Evolutionary conservation across 2,797 vertebrate species (phyloP), one percentile per base, ranked within the genome.

Genomic region (Melanotaenia parkinsoni): DNA sequence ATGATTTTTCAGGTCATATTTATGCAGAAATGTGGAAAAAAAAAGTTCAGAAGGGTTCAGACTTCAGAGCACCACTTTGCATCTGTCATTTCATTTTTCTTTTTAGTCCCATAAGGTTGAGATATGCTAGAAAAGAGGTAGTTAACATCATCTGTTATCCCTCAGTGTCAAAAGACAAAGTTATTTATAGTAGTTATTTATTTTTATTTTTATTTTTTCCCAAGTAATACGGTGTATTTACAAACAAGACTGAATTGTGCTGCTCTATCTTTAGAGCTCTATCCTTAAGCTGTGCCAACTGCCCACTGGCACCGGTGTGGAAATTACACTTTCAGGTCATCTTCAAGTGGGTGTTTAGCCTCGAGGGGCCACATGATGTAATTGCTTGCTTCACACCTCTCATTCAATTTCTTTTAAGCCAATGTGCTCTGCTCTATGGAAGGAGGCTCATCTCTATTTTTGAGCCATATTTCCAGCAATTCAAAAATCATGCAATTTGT

Each of bases 311-410:
- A 70, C 68, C n/a, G 32, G 1, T 53, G 61, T 56, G 45, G 43
- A 85, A 76, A 76, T 73, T 71, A 30, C 50, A 28, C 35, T 80
- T 73, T 30, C 61, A 75, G 77, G 67, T 71, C 63, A 63, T 85
- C 67, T 67, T 65, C 61, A 78, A 80, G 76, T 85, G 62, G 78
- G 78, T 5, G 56, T 82, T 80, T 73, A 73, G 74, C 77, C 75
- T 72, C 10, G 56, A 74, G 67, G 37, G 26, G 76, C 22, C 54
- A 26, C 35, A 66, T 70, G 45, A 54, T 50, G 60, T 69, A 78
- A 84, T 84, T 79, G 54, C 72, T 74, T 47, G 8, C 66, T 84
- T 84, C 71, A 84, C 79, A 75, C 80, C 60, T 79, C 75, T 70
- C 28, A 62, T 82, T 77, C 58, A 33, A 64, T 80, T 58, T 54